Evolutionary conservation across 1,140 invertebrate genomes (phyloP).

Genomic region (Brachionus rubens): DNA sequence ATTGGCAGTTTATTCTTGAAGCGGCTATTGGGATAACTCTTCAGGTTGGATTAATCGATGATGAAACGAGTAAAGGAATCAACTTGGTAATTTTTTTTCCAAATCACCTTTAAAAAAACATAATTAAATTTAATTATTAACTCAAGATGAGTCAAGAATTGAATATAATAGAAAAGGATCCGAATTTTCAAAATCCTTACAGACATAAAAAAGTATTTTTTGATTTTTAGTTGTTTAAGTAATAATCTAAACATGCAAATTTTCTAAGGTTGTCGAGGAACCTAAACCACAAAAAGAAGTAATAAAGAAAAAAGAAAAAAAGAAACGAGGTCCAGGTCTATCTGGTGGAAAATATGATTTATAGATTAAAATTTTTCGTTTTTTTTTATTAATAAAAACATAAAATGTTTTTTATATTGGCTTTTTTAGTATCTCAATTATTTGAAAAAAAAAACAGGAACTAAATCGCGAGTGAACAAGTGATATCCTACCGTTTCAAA

Average conservation of each 20-base stretch:
- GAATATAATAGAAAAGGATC: not conserved
- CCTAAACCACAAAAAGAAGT: not conserved
- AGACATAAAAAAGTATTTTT: not conserved
- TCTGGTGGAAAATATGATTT: not conserved
- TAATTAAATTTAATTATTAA: no score
- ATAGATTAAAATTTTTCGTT: not conserved
- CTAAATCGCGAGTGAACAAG: no score
- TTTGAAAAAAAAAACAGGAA: no score
- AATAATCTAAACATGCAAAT: no score
- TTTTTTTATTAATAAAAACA: not conserved
- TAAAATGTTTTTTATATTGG: not conserved
- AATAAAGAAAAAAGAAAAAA: constrained; percentile 38
- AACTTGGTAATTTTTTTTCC: constrained; percentile 34
- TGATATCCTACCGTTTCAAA: no score
- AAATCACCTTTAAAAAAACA: no score
- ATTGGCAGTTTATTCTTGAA: constrained; percentile 12
- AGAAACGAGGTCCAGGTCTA: constrained; percentile 19
- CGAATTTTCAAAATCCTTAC: constrained; percentile 9
- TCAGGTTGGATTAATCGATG: not conserved
- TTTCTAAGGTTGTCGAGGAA: constrained; percentile 2
- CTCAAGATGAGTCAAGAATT: constrained; percentile 37
- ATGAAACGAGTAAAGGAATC: not conserved
- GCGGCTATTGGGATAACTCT: not conserved
- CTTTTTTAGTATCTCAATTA: no score
- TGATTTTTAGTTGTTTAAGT: no score